A percentile compares a stretch with the other conserved stretches of the same genome.
Conservation (phyloP, 53 echinoderm and acorn worm genomes). For the Stichopus horrens region DNA sequence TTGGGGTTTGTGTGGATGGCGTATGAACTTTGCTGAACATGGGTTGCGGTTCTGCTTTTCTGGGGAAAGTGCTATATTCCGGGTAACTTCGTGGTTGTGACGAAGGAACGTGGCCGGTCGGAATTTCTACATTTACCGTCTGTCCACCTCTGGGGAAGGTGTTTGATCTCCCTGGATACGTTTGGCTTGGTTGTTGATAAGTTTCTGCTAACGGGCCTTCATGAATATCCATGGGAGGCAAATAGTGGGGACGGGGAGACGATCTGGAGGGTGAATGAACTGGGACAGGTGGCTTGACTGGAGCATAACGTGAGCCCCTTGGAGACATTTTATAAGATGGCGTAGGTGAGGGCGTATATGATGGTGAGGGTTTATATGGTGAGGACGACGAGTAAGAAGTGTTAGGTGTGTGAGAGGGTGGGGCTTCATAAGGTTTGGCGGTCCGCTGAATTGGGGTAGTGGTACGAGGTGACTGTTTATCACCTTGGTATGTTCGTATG, state of each 20-base stretch:
- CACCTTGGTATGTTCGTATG: slow-evolving; percentile 19
- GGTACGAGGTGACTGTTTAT: not conserved
- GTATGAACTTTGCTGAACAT: not conserved
- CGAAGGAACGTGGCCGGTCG: slow-evolving; percentile 17
- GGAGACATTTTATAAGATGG: not conserved
- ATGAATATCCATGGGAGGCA: slow-evolving; percentile 16
- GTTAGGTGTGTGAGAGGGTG: slow-evolving; percentile 5
- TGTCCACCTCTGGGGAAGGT: slow-evolving; percentile 27
- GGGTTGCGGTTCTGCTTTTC: slow-evolving; percentile 23
- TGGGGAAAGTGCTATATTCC: slow-evolving; percentile 29
- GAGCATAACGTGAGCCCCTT: not conserved
- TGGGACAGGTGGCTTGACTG: slow-evolving; percentile 17
- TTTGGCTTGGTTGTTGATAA: not conserved
- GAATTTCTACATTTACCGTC: slow-evolving; percentile 8
- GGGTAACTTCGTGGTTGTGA: slow-evolving; percentile 4
- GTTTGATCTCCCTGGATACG: slow-evolving; percentile 24
- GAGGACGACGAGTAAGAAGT: not conserved
- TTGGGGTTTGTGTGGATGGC: not conserved
- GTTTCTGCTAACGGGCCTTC: slow-evolving; percentile 12
- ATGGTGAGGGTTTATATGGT: not conserved
- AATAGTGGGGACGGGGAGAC: slow-evolving; percentile 11
- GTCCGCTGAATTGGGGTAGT: not conserved
- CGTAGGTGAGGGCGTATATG: not conserved
- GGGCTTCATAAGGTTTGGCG: not conserved
- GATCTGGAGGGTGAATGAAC: not conserved